These are phyloP conservation scores for Andrena minutula DNA, from an alignment of 2,888 invertebrate species.

Conservation along the genomic window DNA sequence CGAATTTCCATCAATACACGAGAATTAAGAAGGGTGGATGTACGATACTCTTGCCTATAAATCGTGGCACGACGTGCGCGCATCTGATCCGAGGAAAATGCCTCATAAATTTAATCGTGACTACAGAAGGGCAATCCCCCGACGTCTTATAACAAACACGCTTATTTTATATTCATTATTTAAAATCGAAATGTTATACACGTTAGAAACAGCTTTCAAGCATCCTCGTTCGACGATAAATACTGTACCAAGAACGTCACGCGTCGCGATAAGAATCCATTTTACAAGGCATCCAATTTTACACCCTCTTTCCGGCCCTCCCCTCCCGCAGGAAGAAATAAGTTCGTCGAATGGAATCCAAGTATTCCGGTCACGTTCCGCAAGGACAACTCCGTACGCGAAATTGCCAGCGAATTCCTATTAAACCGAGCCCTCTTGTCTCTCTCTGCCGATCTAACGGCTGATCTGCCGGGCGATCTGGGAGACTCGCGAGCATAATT, in stretches of 20 bases:
- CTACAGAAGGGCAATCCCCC: background rate
- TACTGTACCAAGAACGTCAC: background rate
- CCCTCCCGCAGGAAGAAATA: slow-evolving; percentile 16
- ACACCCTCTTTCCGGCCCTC: background rate
- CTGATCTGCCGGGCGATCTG: slow-evolving; percentile 54
- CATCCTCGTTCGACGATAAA: background rate
- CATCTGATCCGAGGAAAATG: slow-evolving; percentile 22
- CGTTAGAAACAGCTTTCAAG: background rate
- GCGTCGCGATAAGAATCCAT: slow-evolving; percentile 38
- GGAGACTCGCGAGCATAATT: slow-evolving; percentile 63
- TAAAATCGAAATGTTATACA: background rate
- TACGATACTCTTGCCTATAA: slow-evolving; percentile 28
- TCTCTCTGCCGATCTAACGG: slow-evolving; percentile 57
- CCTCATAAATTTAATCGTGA: slow-evolving; percentile 25
- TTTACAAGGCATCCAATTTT: slow-evolving; percentile 46
- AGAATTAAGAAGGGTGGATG: slow-evolving; percentile 12
- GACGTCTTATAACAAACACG: background rate
- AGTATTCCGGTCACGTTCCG: slow-evolving; percentile 68
- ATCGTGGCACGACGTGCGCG: slow-evolving; percentile 34
- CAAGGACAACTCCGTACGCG: slow-evolving; percentile 60
- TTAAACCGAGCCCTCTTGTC: slow-evolving; percentile 58
- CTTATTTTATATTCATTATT: no score
- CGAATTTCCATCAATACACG: slow-evolving; percentile 60
- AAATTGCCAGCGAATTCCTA: slow-evolving; percentile 68
- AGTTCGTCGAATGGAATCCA: slow-evolving; percentile 7